A percentile compares a stretch with the other conserved stretches of the same genome.
phyloP scores from a whole-genome alignment of 2,113 vertebrate species.

The Bujurquina vittata region DNA sequence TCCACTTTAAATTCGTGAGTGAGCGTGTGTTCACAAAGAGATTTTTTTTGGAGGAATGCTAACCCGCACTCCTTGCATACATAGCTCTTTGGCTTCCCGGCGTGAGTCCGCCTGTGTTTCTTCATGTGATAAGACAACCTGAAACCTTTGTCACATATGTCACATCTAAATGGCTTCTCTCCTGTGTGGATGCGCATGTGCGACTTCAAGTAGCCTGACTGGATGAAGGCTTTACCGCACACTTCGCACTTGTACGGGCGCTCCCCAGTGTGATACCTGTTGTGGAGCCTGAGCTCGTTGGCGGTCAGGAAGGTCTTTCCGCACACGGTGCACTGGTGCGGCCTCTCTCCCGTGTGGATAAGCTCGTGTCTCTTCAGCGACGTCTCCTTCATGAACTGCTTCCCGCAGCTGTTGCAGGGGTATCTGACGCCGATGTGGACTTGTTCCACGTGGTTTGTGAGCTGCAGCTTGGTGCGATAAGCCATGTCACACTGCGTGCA shows the following conservation, averaged over 20 bases:
- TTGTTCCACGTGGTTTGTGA: slow-evolving; percentile 76
- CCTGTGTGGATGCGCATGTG: slow-evolving; percentile 80
- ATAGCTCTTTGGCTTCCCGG: slow-evolving; percentile 62
- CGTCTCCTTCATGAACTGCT: slow-evolving; percentile 79
- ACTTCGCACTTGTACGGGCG: slow-evolving; percentile 76
- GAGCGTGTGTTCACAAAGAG: slow-evolving; percentile 67
- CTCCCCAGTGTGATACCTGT: slow-evolving; percentile 77
- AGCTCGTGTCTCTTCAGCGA: slow-evolving; percentile 77
- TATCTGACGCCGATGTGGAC: slow-evolving; percentile 77
- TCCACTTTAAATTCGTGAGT: slow-evolving; percentile 66
- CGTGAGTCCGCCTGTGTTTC: slow-evolving; percentile 74
- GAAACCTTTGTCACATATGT: slow-evolving; percentile 73
- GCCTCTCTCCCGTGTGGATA: slow-evolving; percentile 76
- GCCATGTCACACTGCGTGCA: slow-evolving; percentile 71
- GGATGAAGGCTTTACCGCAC: slow-evolving; percentile 77
- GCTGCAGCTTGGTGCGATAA: slow-evolving; percentile 77
- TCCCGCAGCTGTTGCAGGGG: slow-evolving; percentile 73
- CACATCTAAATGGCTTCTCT: slow-evolving; percentile 77
- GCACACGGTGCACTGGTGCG: slow-evolving; percentile 74
- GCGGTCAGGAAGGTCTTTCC: slow-evolving; percentile 77
- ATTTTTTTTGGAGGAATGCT: slow-evolving; percentile 62
- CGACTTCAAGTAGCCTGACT: slow-evolving; percentile 77
- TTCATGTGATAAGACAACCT: slow-evolving; percentile 77
- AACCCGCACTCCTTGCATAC: slow-evolving; percentile 67
- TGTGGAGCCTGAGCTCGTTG: slow-evolving; percentile 76